Conservation (phyloP, 2,797 vertebrate genomes). For the Thamnophis elegans region DNA sequence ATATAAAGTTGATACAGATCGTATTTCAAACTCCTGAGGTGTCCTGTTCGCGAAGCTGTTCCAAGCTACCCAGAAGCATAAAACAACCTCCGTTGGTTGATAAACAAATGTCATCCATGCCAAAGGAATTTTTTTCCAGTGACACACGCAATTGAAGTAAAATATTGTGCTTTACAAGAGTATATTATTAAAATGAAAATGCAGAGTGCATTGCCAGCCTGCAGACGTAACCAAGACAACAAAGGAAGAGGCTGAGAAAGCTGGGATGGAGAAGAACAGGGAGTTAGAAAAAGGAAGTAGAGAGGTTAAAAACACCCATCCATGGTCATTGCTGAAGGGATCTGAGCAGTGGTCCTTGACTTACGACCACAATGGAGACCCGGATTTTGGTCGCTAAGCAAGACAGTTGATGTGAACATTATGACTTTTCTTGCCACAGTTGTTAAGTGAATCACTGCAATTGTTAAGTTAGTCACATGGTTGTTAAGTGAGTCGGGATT, state of each 20-base stretch:
- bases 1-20: slow-evolving; percentile 44
- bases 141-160: slow-evolving; percentile 68
- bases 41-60: slow-evolving; percentile 36
- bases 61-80: slow-evolving; percentile 59
- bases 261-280: slow-evolving; percentile 57
- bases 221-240: slow-evolving; percentile 78
- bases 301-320: slow-evolving; percentile 2
- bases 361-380: neutral
- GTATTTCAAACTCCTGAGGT: slow-evolving; percentile 58
- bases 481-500: neutral
- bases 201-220: slow-evolving; percentile 65
- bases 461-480: neutral
- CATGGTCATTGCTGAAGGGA: neutral
- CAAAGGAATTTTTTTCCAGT: slow-evolving; percentile 69
- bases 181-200: slow-evolving; percentile 73
- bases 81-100: slow-evolving; percentile 57
- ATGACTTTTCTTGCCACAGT: neutral
- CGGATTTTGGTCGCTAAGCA: neutral
- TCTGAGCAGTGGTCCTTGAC: neutral
- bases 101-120: slow-evolving; percentile 66
- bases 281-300: slow-evolving; percentile 41
- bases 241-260: slow-evolving; percentile 61
- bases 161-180: slow-evolving; percentile 73
- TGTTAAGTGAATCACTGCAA: neutral
- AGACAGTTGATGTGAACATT: neutral